Conservation (phyloP, 2,797 vertebrate species). For the Antrozous pallidus region DNA sequence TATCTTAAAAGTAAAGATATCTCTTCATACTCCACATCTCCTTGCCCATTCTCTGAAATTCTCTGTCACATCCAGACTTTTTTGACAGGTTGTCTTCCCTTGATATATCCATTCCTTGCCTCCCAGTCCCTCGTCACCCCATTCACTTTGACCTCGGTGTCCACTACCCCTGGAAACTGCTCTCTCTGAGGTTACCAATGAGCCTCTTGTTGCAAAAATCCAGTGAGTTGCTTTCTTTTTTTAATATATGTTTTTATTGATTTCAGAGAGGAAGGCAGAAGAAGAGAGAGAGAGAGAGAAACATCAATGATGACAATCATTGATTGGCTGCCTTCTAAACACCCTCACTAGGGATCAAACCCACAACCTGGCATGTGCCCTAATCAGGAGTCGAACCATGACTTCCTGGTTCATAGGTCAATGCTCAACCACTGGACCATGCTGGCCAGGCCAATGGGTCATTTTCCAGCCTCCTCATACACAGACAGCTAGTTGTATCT, state of each 20-base stretch:
- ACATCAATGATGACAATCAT: no score
- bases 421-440: no score
- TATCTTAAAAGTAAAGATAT: not conserved
- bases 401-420: no score
- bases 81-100: not conserved
- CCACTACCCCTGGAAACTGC: not conserved
- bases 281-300: no score
- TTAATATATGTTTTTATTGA: no score
- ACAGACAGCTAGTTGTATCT: not conserved
- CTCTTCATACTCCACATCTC: not conserved
- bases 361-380: no score
- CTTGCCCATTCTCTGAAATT: not conserved
- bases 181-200: not conserved
- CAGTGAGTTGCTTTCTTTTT: no score
- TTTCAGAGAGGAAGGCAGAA: no score
- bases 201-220: not conserved
- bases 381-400: no score
- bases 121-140: not conserved
- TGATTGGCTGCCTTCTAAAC: no score
- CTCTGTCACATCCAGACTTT: not conserved
- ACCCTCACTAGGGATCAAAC: no score
- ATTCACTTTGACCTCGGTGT: not conserved
- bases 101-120: not conserved
- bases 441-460: no score
- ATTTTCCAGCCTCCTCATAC: not conserved